Conservation (phyloP, 2,113 vertebrate genomes). For the Sciurus niger region DNA sequence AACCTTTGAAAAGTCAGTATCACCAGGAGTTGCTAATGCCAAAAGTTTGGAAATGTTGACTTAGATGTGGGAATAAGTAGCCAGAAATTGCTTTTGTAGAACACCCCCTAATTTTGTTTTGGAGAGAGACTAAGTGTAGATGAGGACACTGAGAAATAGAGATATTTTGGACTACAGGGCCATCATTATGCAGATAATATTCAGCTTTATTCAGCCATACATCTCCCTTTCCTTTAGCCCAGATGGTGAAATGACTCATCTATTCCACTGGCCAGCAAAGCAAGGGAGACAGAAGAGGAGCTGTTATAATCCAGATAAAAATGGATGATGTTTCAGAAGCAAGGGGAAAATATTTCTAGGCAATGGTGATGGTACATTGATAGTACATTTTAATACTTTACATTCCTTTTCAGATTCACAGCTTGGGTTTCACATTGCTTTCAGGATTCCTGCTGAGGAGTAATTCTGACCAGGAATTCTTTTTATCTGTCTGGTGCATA, state of each 20-base stretch:
- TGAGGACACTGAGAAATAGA: conserved; percentile 71
- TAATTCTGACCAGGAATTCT: conserved; percentile 57
- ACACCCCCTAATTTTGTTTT: conserved; percentile 78
- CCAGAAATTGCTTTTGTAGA: conserved; percentile 76
- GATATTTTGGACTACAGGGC: conserved; percentile 76
- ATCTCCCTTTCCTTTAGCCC: conserved; percentile 76
- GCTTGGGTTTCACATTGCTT: conserved; percentile 59
- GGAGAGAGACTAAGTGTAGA: conserved; percentile 70
- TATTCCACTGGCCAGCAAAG: conserved; percentile 79
- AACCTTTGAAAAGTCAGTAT: conserved; percentile 37
- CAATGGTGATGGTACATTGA: conserved; percentile 58
- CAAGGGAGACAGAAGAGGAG: conserved; percentile 71
- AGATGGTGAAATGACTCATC: conserved; percentile 84
- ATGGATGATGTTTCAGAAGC: conserved; percentile 75
- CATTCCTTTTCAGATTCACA: conserved; percentile 69
- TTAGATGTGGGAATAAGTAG: conserved; percentile 59
- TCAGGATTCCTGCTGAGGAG: conserved; percentile 37
- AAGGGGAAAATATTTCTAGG: conserved; percentile 72
- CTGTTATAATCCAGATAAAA: conserved; percentile 72
- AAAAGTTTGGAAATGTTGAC: conserved; percentile 70
- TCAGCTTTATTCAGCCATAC: conserved; percentile 77
- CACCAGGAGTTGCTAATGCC: conserved; percentile 34
- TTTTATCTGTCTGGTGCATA: conserved; percentile 59
- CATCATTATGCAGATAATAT: conserved; percentile 80
- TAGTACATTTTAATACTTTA: conserved; percentile 69